Base-by-base conservation (phyloP, 2,888 invertebrate species). In the Ganaspis brasiliensis region DNA sequence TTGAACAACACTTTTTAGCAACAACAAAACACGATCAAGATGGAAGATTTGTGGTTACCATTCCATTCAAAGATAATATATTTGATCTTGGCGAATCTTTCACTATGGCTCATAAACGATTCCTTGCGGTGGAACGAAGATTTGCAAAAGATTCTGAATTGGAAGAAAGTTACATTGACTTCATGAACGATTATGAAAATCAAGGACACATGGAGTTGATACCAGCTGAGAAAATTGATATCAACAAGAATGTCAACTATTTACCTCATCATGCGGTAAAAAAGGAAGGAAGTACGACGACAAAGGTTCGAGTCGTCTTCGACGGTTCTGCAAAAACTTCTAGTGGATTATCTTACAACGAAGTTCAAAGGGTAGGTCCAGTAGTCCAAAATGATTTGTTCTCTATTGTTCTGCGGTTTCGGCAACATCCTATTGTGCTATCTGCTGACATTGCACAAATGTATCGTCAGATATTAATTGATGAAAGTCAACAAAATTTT, bases 301-400 rank as follows among this genome's bases (percentile, higher is more conserved):
- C 16, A 52, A 52, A 52, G 52, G 52, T 52, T 2, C 14, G 52
- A 6, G 52, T 52, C n/a, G 52, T 77, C 1, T 77, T 74, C 45
- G 74, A 77, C 31, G 77, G 55, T 1, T 77, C 74, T 2, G 14
- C 49, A 49, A n/a, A 49, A 49, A 87, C 49, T 12, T 49, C 72
- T 77, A 87, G 57, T 55, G 52, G 72, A 59, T 63, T 70, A 61
- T 73, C 70, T 14, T 55, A 73, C 1, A 77, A 73, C 59, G 73
- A 73, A 19, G 59, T 73, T 9, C 63, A 61, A 21, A 45, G 12
- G 16, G 24, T 55, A 10, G 74, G 74, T 10, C 67, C 74, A 3
- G 55, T 10, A 4, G 24, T 74, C 1, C 74, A 74, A 37, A 24
- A 52, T 8, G 14, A 49, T 49, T 14, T 49, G n/a, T 49, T 49